These are phyloP conservation scores for Mylabris phalerata DNA, from an alignment of 1,140 invertebrate genomes.

Conservation along the genomic window DNA sequence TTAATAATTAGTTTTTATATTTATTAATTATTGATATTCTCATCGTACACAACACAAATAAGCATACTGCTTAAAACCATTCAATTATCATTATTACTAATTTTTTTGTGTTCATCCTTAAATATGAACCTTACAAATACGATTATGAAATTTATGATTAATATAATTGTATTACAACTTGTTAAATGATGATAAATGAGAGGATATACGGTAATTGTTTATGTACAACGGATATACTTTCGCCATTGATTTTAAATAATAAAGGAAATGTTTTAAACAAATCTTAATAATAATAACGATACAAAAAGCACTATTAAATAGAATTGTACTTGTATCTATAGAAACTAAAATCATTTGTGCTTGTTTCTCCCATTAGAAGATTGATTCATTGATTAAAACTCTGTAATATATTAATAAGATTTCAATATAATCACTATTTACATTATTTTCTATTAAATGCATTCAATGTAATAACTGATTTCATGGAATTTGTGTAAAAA, in stretches of 20 bases:
- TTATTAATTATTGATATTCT: too few species aligned
- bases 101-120: slow-evolving; percentile 6
- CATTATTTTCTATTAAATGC: background rate
- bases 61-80: slow-evolving; percentile 8
- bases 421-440: background rate
- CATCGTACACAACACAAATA: slow-evolving; percentile 15
- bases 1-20: too few species aligned
- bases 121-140: slow-evolving; percentile 12
- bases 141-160: slow-evolving; percentile 11
- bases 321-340: too few species aligned
- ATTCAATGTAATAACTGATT: background rate
- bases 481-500: background rate
- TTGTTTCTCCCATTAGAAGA: too few species aligned
- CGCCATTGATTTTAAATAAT: slow-evolving; percentile 1
- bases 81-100: slow-evolving; percentile 1
- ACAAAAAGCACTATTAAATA: too few species aligned
- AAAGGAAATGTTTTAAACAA: background rate
- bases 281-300: too few species aligned
- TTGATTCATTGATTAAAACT: too few species aligned
- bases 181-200: slow-evolving; percentile 2
- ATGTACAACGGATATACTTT: slow-evolving; percentile 5
- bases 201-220: background rate
- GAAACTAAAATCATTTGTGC: too few species aligned
- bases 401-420: background rate
- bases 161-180: slow-evolving; percentile 5